Evolutionary conservation across 2,113 vertebrate species (phyloP).

Genomic region (Ameiurus melas): DNA sequence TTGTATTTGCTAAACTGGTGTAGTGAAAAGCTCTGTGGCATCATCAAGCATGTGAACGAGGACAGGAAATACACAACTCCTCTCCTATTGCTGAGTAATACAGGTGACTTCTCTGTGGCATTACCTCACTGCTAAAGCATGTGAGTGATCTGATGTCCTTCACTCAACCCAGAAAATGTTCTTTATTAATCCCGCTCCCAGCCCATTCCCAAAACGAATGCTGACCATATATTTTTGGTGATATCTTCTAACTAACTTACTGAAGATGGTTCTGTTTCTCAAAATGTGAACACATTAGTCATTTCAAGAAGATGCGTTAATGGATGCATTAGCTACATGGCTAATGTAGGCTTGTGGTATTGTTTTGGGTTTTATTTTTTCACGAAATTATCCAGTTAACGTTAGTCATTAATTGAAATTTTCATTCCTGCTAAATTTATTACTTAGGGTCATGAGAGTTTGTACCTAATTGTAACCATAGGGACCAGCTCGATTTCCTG

Average conservation of each 20-base stretch:
- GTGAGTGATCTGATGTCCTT: not conserved
- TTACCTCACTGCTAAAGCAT: not conserved
- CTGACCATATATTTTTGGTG: not conserved
- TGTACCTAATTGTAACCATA: not conserved
- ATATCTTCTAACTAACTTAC: not conserved
- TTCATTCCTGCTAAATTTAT: not conserved
- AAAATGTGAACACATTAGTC: not conserved
- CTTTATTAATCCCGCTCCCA: not conserved
- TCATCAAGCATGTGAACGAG: conserved; percentile 83
- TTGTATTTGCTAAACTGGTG: conserved; percentile 85
- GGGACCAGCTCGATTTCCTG: not conserved
- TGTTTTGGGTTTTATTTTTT: no score
- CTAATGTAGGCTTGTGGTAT: not conserved
- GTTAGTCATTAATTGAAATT: not conserved
- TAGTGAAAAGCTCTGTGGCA: conserved; percentile 75
- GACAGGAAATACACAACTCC: conserved; percentile 76
- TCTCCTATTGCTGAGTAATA: conserved; percentile 81
- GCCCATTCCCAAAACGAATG: not conserved
- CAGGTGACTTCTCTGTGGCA: conserved; percentile 69
- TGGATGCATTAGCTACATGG: not conserved
- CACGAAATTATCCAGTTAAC: no score
- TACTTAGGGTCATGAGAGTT: not conserved
- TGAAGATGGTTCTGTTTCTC: not conserved
- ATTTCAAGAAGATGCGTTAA: not conserved
- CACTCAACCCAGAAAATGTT: not conserved